These are phyloP conservation scores for Xestobium rufovillosum DNA, from an alignment of 2,888 invertebrate species.

Conservation along the genomic window DNA sequence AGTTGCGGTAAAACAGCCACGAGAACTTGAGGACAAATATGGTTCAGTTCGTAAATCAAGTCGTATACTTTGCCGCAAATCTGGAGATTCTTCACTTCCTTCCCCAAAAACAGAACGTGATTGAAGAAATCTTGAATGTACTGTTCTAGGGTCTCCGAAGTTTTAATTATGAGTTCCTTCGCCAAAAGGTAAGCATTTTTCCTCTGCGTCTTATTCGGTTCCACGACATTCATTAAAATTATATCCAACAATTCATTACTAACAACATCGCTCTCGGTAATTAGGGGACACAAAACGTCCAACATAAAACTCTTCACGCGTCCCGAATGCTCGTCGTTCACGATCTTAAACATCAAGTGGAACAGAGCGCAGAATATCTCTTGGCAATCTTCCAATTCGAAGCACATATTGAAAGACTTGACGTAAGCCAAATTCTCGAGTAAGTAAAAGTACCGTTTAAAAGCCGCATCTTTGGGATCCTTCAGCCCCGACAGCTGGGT, in stretches of 20 bases:
- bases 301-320: slow-evolving; percentile 97
- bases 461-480: slow-evolving; percentile 95
- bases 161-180: slow-evolving; percentile 85
- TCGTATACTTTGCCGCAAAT: slow-evolving; percentile 87
- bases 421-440: slow-evolving; percentile 95
- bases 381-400: slow-evolving; percentile 94
- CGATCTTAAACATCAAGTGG: slow-evolving; percentile 89
- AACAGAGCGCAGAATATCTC: slow-evolving; percentile 93
- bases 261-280: slow-evolving; percentile 92
- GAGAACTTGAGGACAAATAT: slow-evolving; percentile 82
- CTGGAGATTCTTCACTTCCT: slow-evolving; percentile 72
- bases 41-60: slow-evolving; percentile 91
- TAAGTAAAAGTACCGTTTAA: slow-evolving; percentile 95
- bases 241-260: slow-evolving; percentile 91
- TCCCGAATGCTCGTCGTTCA: slow-evolving; percentile 92
- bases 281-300: slow-evolving; percentile 88
- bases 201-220: slow-evolving; percentile 83
- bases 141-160: slow-evolving; percentile 85
- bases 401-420: slow-evolving; percentile 98
- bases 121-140: slow-evolving; percentile 98
- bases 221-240: slow-evolving; percentile 88
- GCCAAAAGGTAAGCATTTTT: slow-evolving; percentile 87
- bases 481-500: slow-evolving; percentile 88
- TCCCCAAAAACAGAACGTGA: slow-evolving; percentile 87
- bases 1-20: slow-evolving; percentile 86